Base-by-base conservation (phyloP, 2,113 vertebrate genomes). In the Martes martes region DNA sequence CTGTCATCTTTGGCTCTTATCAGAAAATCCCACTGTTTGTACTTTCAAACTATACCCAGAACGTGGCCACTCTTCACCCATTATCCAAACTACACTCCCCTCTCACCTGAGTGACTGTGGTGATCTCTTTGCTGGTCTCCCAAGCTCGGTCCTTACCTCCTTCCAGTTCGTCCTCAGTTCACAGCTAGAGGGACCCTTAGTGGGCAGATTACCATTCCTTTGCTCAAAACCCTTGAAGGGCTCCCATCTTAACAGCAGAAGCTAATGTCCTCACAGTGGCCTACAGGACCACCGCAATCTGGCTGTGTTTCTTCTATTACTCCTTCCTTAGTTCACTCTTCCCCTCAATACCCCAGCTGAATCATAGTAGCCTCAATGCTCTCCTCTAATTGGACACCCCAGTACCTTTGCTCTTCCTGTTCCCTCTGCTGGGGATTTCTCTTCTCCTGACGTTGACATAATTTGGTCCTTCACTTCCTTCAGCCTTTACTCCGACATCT, bases 371-470 rank as follows among this genome's bases (percentile, higher is more conserved):
- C 88, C 50, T 92, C 36, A 28, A 0, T 3, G 13, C n/a, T 47
- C 15, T 52, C 33, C 73, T 79, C 69, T 59, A 33, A 10, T 0
- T 31, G 78, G 63, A 18, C 0, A 3, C 50, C 74, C 45, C 73
- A 61, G 73, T 88, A 36, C 7, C 73, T 89, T 87, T 92, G 88
- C 67, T 39, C 45, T 28, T 23, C 19, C 57, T 36, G 3, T 39
- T 81, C 11, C 16, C n/a, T 45, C 23, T 42, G 8, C 24, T 36
- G 19, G 24, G 63, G 45, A 74, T 57, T 78, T 33, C 18, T 55
- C 21, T 52, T 78, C 45, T 63, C 18, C 33, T 4, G 31, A 19
- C 14, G 9, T 74, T 4, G 1, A 1, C 4, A 0, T 4, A 14
- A 47, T 39, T 78, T 0, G 0, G 65, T 15, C 45, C 18, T 55